Evolutionary conservation across 1,140 invertebrate species (phyloP).

Genomic region (Lepeophtheirus salmonis): DNA sequence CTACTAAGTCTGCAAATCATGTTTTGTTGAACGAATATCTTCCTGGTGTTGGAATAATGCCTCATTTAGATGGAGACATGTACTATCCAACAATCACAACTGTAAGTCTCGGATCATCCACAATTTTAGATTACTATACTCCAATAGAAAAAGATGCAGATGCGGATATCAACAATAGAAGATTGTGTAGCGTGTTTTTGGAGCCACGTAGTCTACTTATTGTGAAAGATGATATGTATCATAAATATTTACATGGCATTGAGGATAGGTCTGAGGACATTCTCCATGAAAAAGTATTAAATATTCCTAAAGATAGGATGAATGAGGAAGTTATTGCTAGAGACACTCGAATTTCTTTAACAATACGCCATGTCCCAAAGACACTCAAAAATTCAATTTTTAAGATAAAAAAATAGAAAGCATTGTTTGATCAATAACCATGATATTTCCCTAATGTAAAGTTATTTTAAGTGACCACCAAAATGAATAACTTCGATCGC

Average conservation of each 20-base stretch:
- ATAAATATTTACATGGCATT: slow-evolving; percentile 71
- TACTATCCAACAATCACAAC: slow-evolving; percentile 85
- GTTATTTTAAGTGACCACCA: too few species aligned
- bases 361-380: slow-evolving; percentile 81
- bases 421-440: background rate
- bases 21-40: slow-evolving; percentile 89
- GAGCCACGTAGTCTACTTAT: slow-evolving; percentile 72
- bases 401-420: background rate
- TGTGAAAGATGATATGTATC: slow-evolving; percentile 61
- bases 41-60: slow-evolving; percentile 78
- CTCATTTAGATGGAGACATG: slow-evolving; percentile 81
- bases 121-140: slow-evolving; percentile 62
- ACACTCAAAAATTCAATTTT: background rate
- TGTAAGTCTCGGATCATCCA: slow-evolving; percentile 73
- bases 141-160: slow-evolving; percentile 22
- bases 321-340: slow-evolving; percentile 28
- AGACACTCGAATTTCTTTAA: slow-evolving; percentile 62
- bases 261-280: slow-evolving; percentile 47
- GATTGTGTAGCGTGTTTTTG: slow-evolving; percentile 39
- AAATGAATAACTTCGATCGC: background rate
- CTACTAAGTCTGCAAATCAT: slow-evolving; percentile 60
- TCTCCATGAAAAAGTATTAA: slow-evolving; percentile 34
- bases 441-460: too few species aligned
- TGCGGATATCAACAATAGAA: background rate
- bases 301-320: background rate